phyloP scores from a whole-genome alignment of 2,888 invertebrate species.

The Morpho deidamia region DNA sequence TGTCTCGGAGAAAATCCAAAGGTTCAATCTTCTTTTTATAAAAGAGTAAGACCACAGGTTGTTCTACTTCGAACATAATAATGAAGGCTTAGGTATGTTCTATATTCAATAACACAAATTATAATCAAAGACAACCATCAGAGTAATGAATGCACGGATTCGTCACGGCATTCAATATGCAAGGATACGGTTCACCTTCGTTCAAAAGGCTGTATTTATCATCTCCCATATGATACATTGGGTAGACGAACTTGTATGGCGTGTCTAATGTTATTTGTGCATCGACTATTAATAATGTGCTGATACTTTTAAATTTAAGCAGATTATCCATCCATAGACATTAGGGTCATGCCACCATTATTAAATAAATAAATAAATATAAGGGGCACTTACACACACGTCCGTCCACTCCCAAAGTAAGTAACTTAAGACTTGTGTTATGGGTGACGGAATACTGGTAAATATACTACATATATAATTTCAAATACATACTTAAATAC shows the following conservation, averaged over 20 bases:
- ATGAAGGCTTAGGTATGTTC: background rate
- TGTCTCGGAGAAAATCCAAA: no score
- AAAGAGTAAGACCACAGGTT: no score
- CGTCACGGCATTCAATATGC: slow-evolving; percentile 25
- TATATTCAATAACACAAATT: background rate
- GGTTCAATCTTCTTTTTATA: no score
- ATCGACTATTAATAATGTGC: background rate
- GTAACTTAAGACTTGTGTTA: no score
- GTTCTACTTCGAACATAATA: background rate
- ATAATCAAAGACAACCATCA: slow-evolving; percentile 1
- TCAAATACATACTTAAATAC: no score
- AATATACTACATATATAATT: no score
- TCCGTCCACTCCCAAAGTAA: no score
- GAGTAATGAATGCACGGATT: slow-evolving; percentile 5
- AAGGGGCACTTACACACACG: no score
- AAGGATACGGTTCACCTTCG: slow-evolving; percentile 20
- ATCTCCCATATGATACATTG: slow-evolving; percentile 34
- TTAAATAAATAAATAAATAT: no score
- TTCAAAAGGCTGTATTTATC: slow-evolving; percentile 27
- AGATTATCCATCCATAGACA: background rate
- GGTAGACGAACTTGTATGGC: slow-evolving; percentile 36
- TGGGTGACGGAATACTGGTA: no score
- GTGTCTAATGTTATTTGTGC: background rate
- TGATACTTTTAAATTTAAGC: background rate
- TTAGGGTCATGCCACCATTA: no score